Conservation (phyloP, 64 coral and sea anemone species). For the Stylophora pistillata region DNA sequence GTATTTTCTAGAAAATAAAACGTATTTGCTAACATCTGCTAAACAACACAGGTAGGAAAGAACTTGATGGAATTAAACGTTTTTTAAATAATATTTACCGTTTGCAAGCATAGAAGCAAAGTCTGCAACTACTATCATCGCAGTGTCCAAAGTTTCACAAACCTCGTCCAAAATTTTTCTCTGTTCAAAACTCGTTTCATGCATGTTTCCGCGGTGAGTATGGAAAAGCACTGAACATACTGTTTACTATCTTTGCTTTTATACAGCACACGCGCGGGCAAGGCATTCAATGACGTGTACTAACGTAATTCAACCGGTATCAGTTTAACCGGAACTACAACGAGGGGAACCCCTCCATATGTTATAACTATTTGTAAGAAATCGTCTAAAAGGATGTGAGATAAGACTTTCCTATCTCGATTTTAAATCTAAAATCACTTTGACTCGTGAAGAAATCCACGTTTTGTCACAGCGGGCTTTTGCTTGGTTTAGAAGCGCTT, state of each 20-base stretch:
- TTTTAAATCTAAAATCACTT: neutral
- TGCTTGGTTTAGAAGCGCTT: neutral
- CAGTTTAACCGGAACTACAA: neutral
- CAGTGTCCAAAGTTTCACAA: conserved; percentile 4
- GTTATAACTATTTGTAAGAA: neutral
- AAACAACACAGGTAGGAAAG: neutral
- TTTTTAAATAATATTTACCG: conserved; percentile 1
- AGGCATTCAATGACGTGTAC: neutral
- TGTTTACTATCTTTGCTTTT: neutral
- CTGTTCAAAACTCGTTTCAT: neutral
- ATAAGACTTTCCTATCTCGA: neutral
- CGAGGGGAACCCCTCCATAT: too few species aligned
- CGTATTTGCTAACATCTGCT: neutral
- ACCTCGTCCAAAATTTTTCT: neutral
- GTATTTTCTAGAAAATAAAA: neutral
- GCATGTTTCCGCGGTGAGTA: neutral
- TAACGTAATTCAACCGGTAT: neutral
- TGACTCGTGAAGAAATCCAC: neutral
- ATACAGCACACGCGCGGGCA: neutral
- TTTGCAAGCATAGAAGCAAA: conserved; percentile 35
- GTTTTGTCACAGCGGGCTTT: neutral
- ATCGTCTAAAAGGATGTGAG: neutral
- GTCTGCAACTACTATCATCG: conserved; percentile 12
- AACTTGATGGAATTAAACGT: neutral
- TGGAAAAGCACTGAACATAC: neutral